phyloP scores from a whole-genome alignment of 2,888 invertebrate genomes.

The Spilarctia lutea region DNA sequence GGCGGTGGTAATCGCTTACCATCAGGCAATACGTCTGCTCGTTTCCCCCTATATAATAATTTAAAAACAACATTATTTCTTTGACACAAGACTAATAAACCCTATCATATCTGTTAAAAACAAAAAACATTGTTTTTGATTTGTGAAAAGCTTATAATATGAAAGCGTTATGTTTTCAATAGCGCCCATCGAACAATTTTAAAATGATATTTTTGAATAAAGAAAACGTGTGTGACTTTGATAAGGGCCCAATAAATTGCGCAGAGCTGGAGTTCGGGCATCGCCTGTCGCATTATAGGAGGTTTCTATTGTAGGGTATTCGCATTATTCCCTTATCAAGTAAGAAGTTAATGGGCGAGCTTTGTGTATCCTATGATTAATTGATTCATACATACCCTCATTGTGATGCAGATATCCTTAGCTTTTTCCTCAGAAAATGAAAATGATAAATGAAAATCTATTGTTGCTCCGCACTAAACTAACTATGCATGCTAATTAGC shows the following conservation, averaged over 20 bases:
- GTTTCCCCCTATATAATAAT: too few species aligned
- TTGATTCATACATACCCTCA: slow-evolving; percentile 80
- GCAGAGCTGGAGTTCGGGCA: slow-evolving; percentile 65
- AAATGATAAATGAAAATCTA: slow-evolving; percentile 71
- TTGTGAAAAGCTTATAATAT: slow-evolving; percentile 27
- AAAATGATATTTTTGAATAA: slow-evolving; percentile 55
- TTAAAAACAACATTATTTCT: too few species aligned
- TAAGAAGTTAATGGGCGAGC: slow-evolving; percentile 84
- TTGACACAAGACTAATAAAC: not conserved
- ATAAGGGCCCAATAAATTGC: slow-evolving; percentile 79
- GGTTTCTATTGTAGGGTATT: slow-evolving; percentile 76
- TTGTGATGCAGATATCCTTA: slow-evolving; percentile 84
- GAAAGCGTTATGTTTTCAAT: slow-evolving; percentile 41
- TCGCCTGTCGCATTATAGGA: slow-evolving; percentile 76
- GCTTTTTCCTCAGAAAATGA: slow-evolving; percentile 76
- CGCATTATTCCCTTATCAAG: slow-evolving; percentile 85
- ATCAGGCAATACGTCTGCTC: too few species aligned
- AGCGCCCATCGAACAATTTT: slow-evolving; percentile 37
- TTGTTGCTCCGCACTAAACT: slow-evolving; percentile 56
- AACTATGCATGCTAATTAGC: slow-evolving; percentile 63
- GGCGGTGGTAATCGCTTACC: too few species aligned
- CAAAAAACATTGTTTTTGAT: slow-evolving; percentile 12
- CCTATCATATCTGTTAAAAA: not conserved
- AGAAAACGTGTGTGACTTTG: slow-evolving; percentile 73
- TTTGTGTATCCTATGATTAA: slow-evolving; percentile 84